Evolutionary conservation across 2,113 vertebrate genomes (phyloP).

Genomic region (Hoplias malabaricus): DNA sequence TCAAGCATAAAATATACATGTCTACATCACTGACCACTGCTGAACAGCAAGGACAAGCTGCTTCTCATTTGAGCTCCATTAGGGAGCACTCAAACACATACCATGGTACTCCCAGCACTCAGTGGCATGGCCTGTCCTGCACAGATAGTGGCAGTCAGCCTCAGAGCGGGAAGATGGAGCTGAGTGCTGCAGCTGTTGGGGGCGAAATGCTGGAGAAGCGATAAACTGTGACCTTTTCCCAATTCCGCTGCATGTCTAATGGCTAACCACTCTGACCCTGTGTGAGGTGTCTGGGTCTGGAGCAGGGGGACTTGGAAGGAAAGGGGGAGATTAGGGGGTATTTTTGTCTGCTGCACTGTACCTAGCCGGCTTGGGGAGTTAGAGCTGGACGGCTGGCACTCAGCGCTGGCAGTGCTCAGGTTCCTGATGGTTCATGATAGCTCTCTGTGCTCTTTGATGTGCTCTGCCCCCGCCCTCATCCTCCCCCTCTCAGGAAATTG

Average conservation of each 20-base stretch:
- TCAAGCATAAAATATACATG: neutral
- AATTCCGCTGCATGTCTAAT: conserved; percentile 66
- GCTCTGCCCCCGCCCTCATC: conserved; percentile 59
- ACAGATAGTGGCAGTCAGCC: conserved; percentile 51
- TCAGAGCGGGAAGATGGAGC: neutral
- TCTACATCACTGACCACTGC: neutral
- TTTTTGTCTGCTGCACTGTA: conserved; percentile 64
- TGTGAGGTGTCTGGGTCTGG: conserved; percentile 69
- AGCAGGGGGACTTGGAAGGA: too few species aligned
- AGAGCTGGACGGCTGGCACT: conserved; percentile 71
- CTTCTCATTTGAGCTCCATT: conserved; percentile 80
- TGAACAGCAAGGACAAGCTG: conserved; percentile 78
- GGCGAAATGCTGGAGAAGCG: conserved; percentile 61
- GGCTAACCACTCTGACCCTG: conserved; percentile 63
- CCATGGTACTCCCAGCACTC: conserved; percentile 39
- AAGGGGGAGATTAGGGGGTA: too few species aligned
- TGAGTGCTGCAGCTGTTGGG: conserved; percentile 62
- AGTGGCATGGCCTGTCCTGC: conserved; percentile 48
- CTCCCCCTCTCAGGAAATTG: conserved; percentile 76
- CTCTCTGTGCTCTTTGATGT: conserved; percentile 75
- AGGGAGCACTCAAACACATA: conserved; percentile 51
- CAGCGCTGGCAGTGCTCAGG: conserved; percentile 67
- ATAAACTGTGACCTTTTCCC: conserved; percentile 76
- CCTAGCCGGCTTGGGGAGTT: conserved; percentile 55
- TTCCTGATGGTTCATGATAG: conserved; percentile 68